Percentiles rank a stretch among this genome's conserved stretches.
Evolutionary conservation across 2,888 invertebrate genomes (phyloP).

Genomic region (Apocheima hispidaria): DNA sequence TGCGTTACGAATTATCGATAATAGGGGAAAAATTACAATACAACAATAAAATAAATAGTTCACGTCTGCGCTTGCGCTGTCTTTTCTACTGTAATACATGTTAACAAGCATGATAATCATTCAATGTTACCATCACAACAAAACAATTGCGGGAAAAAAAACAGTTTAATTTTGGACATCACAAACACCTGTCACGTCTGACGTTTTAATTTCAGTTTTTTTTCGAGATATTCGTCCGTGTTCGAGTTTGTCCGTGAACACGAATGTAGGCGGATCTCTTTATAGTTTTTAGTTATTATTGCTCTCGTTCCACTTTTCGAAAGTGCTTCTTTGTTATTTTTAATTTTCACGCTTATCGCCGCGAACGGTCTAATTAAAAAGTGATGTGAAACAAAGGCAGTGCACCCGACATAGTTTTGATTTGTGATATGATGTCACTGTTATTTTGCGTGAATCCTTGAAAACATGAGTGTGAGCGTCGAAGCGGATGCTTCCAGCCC

Average conservation of each 20-base stretch:
- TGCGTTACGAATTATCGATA: background rate
- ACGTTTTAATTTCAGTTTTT: conserved; percentile 42
- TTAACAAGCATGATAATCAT: no score
- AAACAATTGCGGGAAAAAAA: conserved; percentile 32
- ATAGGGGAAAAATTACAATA: background rate
- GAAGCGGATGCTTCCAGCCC: conserved; percentile 78
- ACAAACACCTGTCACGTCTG: conserved; percentile 63
- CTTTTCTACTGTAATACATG: no score
- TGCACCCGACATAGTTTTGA: conserved; percentile 35
- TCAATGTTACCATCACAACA: conserved; percentile 46
- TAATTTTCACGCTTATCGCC: conserved; percentile 51
- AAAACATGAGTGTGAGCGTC: conserved; percentile 83
- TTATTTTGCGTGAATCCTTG: conserved; percentile 74
- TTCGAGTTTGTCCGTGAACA: conserved; percentile 59
- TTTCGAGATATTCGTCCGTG: conserved; percentile 52
- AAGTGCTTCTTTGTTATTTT: conserved; percentile 66
- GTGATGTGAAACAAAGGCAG: conserved; percentile 60
- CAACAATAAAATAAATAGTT: no score
- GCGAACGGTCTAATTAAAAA: conserved; percentile 53
- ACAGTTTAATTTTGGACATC: conserved; percentile 67
- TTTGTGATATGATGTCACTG: conserved; percentile 79
- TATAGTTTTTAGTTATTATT: conserved; percentile 64
- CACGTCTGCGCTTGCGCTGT: no score
- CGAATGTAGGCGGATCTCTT: conserved; percentile 75
- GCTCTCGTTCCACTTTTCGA: conserved; percentile 84